Percentiles rank a stretch among this genome's conserved stretches.
These are phyloP conservation scores for Ovibos moschatus DNA, from an alignment of 2,113 vertebrate species.

Conservation along the genomic window DNA sequence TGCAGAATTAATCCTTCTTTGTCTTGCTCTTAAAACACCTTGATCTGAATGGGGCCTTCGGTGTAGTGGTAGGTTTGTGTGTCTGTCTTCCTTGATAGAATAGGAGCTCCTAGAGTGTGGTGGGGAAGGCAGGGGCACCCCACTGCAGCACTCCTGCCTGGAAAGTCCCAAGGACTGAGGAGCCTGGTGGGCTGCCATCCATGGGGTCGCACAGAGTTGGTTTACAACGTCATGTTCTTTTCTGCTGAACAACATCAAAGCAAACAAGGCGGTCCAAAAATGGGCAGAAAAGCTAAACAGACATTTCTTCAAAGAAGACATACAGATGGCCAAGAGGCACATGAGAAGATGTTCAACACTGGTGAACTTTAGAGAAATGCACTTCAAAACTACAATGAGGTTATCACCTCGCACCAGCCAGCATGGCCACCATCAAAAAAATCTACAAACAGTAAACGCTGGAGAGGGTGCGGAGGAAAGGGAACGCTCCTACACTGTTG, in stretches of 20 bases:
- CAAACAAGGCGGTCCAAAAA: rapidly evolving
- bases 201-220: not conserved
- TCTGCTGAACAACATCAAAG: not conserved
- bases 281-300: rapidly evolving
- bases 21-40: conserved; percentile 2
- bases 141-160: too few relatives aligned
- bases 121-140: too few relatives aligned
- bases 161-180: too few relatives aligned
- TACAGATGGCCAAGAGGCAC: not conserved
- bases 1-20: not conserved
- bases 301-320: not conserved
- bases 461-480: not conserved
- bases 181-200: too few relatives aligned
- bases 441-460: rapidly evolving
- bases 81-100: not conserved
- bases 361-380: rapidly evolving
- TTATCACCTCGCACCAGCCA: not conserved
- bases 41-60: not conserved
- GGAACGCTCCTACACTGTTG: rapidly evolving
- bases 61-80: not conserved
- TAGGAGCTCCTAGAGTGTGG: not conserved
- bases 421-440: not conserved
- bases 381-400: not conserved
- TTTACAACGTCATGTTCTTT: not conserved
- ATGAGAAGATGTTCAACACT: rapidly evolving